Percentiles rank a stretch among this genome's conserved stretches.
Conservation (phyloP, 1,140 invertebrate species). For the Tetragonula clypearis region DNA sequence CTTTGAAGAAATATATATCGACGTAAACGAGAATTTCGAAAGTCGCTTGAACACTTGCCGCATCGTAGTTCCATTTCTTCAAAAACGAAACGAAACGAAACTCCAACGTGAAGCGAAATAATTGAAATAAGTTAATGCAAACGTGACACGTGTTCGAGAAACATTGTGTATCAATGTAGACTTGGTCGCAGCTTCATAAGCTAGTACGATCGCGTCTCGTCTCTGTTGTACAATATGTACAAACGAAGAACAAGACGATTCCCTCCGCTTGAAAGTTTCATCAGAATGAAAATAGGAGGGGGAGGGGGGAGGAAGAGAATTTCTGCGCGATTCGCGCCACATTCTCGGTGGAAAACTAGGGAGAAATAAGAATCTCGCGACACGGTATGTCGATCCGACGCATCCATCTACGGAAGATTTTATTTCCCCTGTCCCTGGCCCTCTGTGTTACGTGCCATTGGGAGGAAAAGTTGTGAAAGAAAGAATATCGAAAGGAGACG, state of each 20-base stretch:
- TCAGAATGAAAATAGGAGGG: no score
- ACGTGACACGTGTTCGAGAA: no score
- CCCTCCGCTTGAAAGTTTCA: neutral
- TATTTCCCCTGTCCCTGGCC: slow-evolving; percentile 4
- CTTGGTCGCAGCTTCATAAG: no score
- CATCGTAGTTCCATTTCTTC: no score
- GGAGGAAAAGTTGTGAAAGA: slow-evolving; percentile 40
- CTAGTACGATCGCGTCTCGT: neutral
- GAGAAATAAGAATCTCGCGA: neutral
- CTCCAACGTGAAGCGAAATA: no score
- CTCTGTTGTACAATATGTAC: neutral
- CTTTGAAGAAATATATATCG: neutral
- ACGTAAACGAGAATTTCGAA: no score
- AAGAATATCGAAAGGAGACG: slow-evolving; percentile 34
- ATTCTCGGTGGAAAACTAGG: neutral
- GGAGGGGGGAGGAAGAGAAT: neutral
- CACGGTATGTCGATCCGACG: slow-evolving; percentile 34
- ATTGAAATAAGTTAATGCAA: no score
- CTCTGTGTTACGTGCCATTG: neutral
- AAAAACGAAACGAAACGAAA: no score
- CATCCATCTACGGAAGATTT: slow-evolving; percentile 38
- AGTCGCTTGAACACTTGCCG: no score
- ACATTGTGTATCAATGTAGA: no score
- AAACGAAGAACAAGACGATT: neutral
- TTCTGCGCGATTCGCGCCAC: no score